These are phyloP conservation scores for Thomomys bottae DNA, from an alignment of 2,113 vertebrate genomes.

Conservation along the genomic window DNA sequence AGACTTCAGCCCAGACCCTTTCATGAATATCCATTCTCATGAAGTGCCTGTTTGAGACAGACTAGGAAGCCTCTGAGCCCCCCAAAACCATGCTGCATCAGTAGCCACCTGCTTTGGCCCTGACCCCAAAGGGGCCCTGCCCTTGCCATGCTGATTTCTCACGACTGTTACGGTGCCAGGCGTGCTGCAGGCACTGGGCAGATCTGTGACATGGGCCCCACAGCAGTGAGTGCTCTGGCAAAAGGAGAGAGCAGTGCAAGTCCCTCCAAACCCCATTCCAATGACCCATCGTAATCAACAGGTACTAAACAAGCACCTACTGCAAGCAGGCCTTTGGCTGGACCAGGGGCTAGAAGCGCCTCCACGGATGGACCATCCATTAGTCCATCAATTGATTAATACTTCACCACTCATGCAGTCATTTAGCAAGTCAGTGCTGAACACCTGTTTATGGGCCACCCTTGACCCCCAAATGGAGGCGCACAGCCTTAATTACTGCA, in stretches of 20 bases:
- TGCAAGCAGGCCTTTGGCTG: not conserved
- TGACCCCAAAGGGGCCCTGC: not conserved
- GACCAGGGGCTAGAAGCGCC: not conserved
- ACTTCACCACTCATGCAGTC: not conserved
- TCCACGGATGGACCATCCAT: not conserved
- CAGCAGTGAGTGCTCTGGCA: not conserved
- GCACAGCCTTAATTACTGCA: not conserved
- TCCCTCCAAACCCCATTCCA: not conserved
- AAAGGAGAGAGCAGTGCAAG: not conserved
- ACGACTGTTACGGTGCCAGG: not conserved
- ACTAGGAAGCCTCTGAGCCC: not conserved
- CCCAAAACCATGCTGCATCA: not conserved
- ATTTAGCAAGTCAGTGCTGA: not conserved
- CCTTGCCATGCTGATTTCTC: not conserved
- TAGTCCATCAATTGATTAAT: not conserved
- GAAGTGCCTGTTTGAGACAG: not conserved
- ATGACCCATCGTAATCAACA: constrained; percentile 51
- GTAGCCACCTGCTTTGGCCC: not conserved
- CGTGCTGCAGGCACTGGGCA: not conserved
- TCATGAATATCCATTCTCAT: no score
- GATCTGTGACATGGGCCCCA: fast-evolving
- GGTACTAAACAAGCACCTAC: not conserved
- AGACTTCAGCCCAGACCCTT: not conserved
- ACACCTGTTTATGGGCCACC: not conserved
- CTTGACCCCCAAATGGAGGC: not conserved